Base-by-base conservation (phyloP, 2,113 vertebrate genomes). In the Ammodytes dubius region DNA sequence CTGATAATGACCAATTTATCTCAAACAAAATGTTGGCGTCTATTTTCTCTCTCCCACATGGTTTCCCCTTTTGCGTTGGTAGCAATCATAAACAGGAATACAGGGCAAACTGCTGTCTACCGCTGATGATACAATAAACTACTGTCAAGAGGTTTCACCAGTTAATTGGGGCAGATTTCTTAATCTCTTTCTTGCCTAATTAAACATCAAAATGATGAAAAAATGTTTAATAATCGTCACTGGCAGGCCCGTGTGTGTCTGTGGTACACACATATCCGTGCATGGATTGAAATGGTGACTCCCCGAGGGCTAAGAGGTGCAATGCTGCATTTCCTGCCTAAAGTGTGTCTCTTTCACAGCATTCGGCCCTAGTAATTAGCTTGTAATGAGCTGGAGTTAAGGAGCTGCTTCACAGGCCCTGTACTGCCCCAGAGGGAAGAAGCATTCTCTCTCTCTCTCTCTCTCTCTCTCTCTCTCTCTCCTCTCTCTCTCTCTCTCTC, bases 301-400 rank as follows among this genome's bases (percentile, higher is more conserved):
- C 89, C 81, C 13, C 0, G 83, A 74, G 84, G 27, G 84, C 85
- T 39, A 69, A 67, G 15, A 67, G 15, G 81, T 75, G 85, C 83
- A 72, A 67, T 10, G 76, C 89, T 68, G 79, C 90, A 83, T 91
- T 84, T 81, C 79, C 74, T 76, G 87, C 90, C 79, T 67, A 40
- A 57, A 89, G 73, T 81, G 75, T 66, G 76, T 15, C 78, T 77
- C 83, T 78, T 82, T 82, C 82, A 67, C 78, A 87, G 67, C 69
- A 82, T 77, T 78, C 73, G 59, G 78, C 80, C 64, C 64, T 5
- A 13, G 78, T 86, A 88, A 93, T 93, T 88, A 88, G 75, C 83
- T 86, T 52, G 67, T 88, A 90, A 89, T 88, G 91, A 86, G 69
- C 56, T 57, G 42, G 70, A 75, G 52, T 52, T 27, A 66, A 71